Conservation (phyloP, 2,797 vertebrate species). For the Streptopelia turtur region DNA sequence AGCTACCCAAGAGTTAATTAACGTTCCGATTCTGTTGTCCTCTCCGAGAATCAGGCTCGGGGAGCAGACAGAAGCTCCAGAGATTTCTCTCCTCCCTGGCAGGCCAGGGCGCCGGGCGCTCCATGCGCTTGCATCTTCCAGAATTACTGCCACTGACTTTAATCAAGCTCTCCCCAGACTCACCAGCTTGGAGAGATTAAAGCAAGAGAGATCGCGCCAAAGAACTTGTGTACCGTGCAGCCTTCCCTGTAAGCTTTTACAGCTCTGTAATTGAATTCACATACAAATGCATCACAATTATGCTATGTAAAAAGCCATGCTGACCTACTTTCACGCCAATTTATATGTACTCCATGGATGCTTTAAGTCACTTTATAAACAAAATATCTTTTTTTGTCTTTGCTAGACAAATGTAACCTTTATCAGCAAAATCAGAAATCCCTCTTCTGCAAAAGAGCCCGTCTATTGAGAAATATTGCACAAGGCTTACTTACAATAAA, state of each 20-base stretch:
- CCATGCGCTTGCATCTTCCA: neutral
- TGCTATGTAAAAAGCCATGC: neutral
- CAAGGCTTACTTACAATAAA: neutral
- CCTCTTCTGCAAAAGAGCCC: neutral
- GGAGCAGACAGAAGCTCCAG: neutral
- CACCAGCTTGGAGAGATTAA: slow-evolving; percentile 3
- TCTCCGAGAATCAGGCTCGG: neutral
- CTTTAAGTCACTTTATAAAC: slow-evolving; percentile 49
- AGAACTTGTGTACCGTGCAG: neutral
- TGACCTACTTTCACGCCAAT: slow-evolving; percentile 69
- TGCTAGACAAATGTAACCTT: slow-evolving; percentile 37
- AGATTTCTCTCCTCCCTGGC: neutral
- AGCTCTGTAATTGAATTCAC: neutral
- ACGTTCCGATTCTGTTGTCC: neutral
- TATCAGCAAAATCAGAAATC: slow-evolving; percentile 24
- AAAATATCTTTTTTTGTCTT: slow-evolving; percentile 27
- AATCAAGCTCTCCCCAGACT: slow-evolving; percentile 17
- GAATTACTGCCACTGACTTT: neutral
- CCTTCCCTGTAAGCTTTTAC: neutral
- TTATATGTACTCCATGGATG: neutral
- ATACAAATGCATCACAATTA: neutral
- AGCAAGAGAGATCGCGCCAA: neutral
- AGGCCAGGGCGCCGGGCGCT: neutral
- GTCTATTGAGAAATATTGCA: neutral
- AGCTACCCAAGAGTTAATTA: neutral